These are phyloP conservation scores for Ophraella communa DNA, from an alignment of 2,888 invertebrate genomes.

Conservation along the genomic window DNA sequence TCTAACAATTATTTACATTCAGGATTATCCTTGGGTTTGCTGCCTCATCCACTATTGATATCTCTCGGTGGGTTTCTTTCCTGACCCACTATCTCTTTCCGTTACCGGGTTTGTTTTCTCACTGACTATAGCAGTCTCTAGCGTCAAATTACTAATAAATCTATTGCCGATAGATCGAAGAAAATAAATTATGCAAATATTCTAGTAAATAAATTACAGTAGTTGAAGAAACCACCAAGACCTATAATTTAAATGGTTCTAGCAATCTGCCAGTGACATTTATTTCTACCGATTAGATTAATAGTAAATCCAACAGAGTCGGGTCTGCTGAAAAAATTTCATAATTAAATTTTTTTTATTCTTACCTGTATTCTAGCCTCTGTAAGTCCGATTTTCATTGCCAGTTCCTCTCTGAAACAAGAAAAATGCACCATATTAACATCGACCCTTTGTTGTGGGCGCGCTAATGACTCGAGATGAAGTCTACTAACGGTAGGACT, in stretches of 20 bases:
- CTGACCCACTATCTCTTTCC: not conserved
- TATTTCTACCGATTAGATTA: not conserved
- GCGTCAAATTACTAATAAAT: too few relatives aligned
- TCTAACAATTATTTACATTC: too few relatives aligned
- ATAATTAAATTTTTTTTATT: too few relatives aligned
- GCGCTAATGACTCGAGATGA: not conserved
- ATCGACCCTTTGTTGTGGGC: not conserved
- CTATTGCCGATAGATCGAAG: too few relatives aligned
- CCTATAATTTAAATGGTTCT: not conserved
- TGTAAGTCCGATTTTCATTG: slow-evolving; percentile 92
- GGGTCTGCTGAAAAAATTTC: not conserved
- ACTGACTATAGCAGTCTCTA: not conserved
- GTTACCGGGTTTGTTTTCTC: not conserved
- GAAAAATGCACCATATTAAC: slow-evolving; percentile 36
- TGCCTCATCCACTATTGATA: not conserved
- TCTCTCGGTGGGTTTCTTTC: not conserved
- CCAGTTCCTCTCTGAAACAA: slow-evolving; percentile 87
- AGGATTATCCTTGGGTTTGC: not conserved
- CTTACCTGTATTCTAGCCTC: slow-evolving; percentile 94
- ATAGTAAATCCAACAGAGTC: not conserved
- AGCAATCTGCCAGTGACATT: not conserved
- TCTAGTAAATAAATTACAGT: too few relatives aligned
- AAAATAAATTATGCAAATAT: too few relatives aligned
- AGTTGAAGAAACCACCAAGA: too few relatives aligned
- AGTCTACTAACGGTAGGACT: slow-evolving; percentile 29